phyloP scores from a whole-genome alignment of 1,140 invertebrate genomes.

The Brachionus paranguensis region DNA sequence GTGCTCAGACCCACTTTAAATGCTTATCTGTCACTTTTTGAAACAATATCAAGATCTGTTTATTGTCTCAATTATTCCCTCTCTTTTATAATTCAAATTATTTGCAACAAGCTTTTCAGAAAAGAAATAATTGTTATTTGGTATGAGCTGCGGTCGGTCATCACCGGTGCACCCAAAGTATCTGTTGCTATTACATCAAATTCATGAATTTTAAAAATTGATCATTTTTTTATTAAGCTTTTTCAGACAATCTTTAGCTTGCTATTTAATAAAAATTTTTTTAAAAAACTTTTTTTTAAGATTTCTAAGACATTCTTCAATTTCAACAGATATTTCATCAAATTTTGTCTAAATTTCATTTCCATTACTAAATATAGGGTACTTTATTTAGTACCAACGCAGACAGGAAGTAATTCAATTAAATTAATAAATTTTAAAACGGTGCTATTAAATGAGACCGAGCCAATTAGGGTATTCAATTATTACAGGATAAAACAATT shows the following conservation, averaged over 20 bases:
- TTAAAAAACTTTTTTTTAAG: too few species aligned
- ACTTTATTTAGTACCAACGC: too few species aligned
- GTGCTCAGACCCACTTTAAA: neutral
- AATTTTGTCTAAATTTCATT: too few species aligned
- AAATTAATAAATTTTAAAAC: too few species aligned
- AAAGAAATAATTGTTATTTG: neutral
- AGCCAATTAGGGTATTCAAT: too few species aligned
- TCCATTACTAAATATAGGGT: too few species aligned
- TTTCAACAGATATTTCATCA: too few species aligned
- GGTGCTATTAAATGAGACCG: too few species aligned
- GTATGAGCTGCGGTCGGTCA: neutral
- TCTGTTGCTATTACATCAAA: neutral
- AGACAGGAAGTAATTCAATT: too few species aligned
- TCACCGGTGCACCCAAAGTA: neutral
- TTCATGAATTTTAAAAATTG: neutral
- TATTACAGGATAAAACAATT: too few species aligned
- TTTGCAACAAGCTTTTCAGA: neutral
- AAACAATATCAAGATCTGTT: neutral
- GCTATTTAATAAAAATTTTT: neutral
- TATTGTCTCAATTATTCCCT: conserved; percentile 4
- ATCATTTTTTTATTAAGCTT: neutral
- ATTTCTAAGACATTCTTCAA: too few species aligned
- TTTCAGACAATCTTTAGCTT: neutral
- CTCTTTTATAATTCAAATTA: neutral
- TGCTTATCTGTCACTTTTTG: neutral